phyloP scores from a whole-genome alignment of 2,113 vertebrate genomes.

The Puntigrus tetrazona region DNA sequence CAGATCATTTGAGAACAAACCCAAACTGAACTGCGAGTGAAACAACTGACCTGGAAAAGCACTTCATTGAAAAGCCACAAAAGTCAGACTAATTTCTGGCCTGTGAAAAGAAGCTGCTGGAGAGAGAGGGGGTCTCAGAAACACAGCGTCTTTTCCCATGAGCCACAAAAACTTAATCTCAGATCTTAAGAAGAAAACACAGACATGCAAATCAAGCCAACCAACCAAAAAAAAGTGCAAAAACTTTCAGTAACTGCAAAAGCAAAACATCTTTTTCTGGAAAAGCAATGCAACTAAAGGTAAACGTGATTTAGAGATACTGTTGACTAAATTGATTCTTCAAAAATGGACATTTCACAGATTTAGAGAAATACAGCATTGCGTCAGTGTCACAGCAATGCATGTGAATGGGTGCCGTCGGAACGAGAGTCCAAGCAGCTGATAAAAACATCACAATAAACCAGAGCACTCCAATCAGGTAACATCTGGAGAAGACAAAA shows the following conservation, averaged over 20 bases:
- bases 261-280: neutral
- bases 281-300: neutral
- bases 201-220: neutral
- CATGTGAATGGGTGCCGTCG: neutral
- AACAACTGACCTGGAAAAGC: constrained; percentile 27
- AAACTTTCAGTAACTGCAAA: neutral
- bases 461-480: neutral
- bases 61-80: neutral
- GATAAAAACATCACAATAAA: neutral
- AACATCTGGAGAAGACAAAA: no score
- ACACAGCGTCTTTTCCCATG: neutral
- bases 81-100: neutral
- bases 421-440: neutral
- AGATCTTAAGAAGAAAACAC: neutral
- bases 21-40: neutral
- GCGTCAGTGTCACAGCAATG: neutral
- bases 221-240: neutral
- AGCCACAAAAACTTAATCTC: neutral
- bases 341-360: neutral
- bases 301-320: neutral
- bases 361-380: neutral
- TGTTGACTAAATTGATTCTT: neutral
- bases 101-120: neutral
- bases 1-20: neutral
- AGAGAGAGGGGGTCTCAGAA: neutral